phyloP scores from a whole-genome alignment of 2,888 invertebrate genomes.

The Tenthredo amoena region DNA sequence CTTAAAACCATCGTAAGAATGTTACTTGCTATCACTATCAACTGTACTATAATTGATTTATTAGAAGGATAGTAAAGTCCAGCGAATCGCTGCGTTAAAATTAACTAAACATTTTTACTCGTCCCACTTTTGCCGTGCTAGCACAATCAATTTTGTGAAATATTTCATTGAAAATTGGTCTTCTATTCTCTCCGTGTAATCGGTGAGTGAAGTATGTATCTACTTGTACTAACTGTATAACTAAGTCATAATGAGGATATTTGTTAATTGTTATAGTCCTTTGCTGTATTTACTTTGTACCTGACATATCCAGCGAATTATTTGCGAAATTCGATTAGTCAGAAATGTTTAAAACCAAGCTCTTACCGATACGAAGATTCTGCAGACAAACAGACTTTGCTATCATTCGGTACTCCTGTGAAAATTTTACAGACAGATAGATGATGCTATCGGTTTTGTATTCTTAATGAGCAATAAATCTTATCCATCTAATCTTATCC shows the following conservation, averaged over 20 bases:
- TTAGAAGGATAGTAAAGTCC: background rate
- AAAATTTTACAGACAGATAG: too few species aligned
- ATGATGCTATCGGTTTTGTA: too few species aligned
- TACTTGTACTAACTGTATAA: too few species aligned
- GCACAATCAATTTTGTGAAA: background rate
- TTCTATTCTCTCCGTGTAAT: background rate
- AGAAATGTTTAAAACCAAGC: background rate
- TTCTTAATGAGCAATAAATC: too few species aligned
- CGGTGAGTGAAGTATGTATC: background rate
- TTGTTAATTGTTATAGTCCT: background rate
- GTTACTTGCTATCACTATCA: background rate
- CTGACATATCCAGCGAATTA: background rate
- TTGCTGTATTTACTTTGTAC: background rate
- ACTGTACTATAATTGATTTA: background rate
- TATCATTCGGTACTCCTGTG: too few species aligned
- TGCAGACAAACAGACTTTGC: background rate
- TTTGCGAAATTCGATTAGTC: background rate
- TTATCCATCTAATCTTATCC: too few species aligned
- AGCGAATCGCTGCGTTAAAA: background rate
- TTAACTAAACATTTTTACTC: background rate
- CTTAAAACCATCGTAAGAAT: background rate
- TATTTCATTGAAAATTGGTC: background rate
- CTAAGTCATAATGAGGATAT: background rate
- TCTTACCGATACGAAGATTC: background rate
- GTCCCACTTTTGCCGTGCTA: background rate